Conservation (phyloP, 2,797 vertebrate species). For the Lutjanus argentimaculatus region DNA sequence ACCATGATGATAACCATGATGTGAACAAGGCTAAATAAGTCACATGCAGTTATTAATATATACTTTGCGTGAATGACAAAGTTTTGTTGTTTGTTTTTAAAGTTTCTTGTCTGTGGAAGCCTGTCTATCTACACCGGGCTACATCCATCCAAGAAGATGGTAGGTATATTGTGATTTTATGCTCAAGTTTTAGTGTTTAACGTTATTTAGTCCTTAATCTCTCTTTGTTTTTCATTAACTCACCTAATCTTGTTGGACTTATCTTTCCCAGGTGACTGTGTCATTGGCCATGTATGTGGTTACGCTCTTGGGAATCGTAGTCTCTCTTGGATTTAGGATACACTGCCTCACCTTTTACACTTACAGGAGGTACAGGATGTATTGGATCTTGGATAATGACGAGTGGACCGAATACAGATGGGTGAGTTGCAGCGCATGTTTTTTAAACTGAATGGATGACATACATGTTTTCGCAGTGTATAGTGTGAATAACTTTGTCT, state of each 20-base stretch:
- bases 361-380: too few relatives aligned
- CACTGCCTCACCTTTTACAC: rapidly evolving
- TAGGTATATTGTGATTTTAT: conserved; percentile 20
- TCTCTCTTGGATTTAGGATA: conserved; percentile 52
- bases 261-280: conserved; percentile 73
- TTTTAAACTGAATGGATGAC: background rate
- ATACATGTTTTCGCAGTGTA: background rate
- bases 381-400: too few relatives aligned
- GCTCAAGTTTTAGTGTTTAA: background rate
- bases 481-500: background rate
- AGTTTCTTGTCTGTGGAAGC: conserved; percentile 77
- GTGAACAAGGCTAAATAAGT: too few relatives aligned
- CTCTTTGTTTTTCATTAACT: background rate
- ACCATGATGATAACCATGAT: too few relatives aligned
- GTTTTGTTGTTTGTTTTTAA: conserved; percentile 8
- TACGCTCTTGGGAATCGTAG: conserved; percentile 60
- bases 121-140: conserved; percentile 76
- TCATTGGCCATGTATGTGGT: conserved; percentile 78
- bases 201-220: background rate
- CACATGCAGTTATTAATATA: too few relatives aligned
- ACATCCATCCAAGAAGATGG: conserved; percentile 80
- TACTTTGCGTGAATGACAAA: too few relatives aligned
- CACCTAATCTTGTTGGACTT: background rate
- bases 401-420: rapidly evolving
- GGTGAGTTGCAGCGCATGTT: conserved; percentile 47